Base-by-base conservation (phyloP, 2,113 vertebrate genomes). In the Xiphophorus couchianus region DNA sequence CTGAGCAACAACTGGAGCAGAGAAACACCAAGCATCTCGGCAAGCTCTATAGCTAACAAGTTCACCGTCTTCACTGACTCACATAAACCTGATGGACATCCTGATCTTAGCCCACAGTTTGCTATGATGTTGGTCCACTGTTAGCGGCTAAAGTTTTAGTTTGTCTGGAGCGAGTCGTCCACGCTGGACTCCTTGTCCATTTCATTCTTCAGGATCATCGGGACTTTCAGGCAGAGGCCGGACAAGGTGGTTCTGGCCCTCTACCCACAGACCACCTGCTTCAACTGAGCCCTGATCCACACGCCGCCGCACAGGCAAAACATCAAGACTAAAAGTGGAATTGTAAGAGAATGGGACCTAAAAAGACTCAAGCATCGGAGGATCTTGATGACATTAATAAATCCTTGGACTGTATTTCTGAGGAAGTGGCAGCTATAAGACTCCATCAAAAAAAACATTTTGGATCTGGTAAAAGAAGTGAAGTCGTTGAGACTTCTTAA, bases 191-290 rank as follows among this genome's bases (percentile, higher is more conserved):
- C 28, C 28, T 28, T 28, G 48, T 54, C 42, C 4, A 2, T 17
- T 17, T 15, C 14, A 44, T 44, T 44, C 0, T 44, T 54, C 48
- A 54, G 14, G 48, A 7, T 25, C 0, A 22, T 51, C 44, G 0
- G 44, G 15, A 35, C 33, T 35, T 35, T 35, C 7, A 7, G 33
- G 33, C 33, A 1, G 33, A 35, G 7, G 31, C 31, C 7, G 84
- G 96, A 97, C 76, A 96, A 97, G 91, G 94, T 98, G 17, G 97
- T 97, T 62, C 91, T 98, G 82, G 97, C 97, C 1, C 94, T 97
- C 8, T 98, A 98, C 83, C 97, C 96, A 0, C 97, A 97, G 87
- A 98, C 96, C 86, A 97, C 96, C 73, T 97, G 97, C 90, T 98
- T 98, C 94, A 97, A 97, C 90, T 92, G 96, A 25, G 96, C 96